Base-by-base conservation (phyloP, 1,140 invertebrate genomes). In the Drosophila burlai region DNA sequence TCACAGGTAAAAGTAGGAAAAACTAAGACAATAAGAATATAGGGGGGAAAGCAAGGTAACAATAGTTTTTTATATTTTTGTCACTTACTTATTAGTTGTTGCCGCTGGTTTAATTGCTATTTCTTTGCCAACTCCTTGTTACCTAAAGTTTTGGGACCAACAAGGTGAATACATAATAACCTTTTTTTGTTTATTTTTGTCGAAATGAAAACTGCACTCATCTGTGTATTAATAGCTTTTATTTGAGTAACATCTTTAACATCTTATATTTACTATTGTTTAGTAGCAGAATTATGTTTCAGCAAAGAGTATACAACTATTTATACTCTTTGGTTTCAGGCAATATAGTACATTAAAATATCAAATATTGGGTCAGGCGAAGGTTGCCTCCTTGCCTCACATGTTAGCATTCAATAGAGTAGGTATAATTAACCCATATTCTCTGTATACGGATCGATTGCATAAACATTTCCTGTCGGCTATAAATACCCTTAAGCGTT, bases 21-120 rank as follows among this genome's bases (percentile, higher is more conserved):
- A 29, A 21, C 21, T 31, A n/a, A 11, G 34, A 16, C 21, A 15
- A 18, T 18, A 42, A n/a, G 47, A 45, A 26, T n/a, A 0, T 8
- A 15, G 1, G 7, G 8, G 11, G 4, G 16, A 9, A 31, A 34
- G 31, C 9, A 34, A 11, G 10, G 13, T 10, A 43, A 43, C 42
- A n/a, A 18, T 16, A 0, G 40, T 43, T 11, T 10, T 45, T 45
- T 16, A 26, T 16, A 2, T 81, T 85, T 85, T 81, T 85, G 79
- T 67, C 74, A 69, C 82, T 78, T 77, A 78, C 65, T 63, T 79
- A 68, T 85, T 81, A 85, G 65, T 74, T 81, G 74, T 36, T 76
- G 82, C 49, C 64, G 57, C 46, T 68, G 43, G 81, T 85, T 81
- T 81, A 85, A 85, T 85, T 81, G 79, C 81, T 81, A 24, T 73